A percentile compares a stretch with the other conserved stretches of the same genome.
Conservation (phyloP, 2,888 invertebrate species). For the Hydropsyche betteni region DNA sequence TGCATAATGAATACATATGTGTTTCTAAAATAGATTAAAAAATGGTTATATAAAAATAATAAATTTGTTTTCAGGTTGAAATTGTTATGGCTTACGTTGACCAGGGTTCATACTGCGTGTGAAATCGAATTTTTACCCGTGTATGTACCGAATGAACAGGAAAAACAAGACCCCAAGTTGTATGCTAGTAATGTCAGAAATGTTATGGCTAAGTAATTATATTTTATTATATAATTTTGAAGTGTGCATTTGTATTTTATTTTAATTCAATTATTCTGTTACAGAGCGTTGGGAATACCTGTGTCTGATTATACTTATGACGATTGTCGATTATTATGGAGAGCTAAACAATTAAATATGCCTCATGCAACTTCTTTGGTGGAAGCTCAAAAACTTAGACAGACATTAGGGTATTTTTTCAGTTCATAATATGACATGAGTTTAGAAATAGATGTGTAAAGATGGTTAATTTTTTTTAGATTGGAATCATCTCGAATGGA, state of each 20-base stretch:
- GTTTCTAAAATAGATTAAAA: not conserved
- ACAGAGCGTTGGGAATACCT: constrained; percentile 84
- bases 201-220: constrained; percentile 87
- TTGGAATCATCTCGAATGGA: constrained; percentile 68
- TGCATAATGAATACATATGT: not conserved
- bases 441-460: constrained; percentile 11
- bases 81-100: constrained; percentile 86
- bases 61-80: constrained; percentile 70
- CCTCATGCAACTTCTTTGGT: constrained; percentile 78
- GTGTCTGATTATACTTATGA: constrained; percentile 92
- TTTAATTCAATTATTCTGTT: constrained; percentile 53
- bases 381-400: constrained; percentile 81
- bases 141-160: constrained; percentile 86
- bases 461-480: constrained; percentile 55
- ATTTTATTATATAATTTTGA: constrained; percentile 6
- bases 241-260: not conserved
- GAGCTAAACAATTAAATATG: constrained; percentile 84
- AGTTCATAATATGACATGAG: constrained; percentile 34
- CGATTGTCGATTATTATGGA: constrained; percentile 85
- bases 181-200: constrained; percentile 90
- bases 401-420: constrained; percentile 74
- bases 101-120: constrained; percentile 86
- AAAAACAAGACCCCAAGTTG: constrained; percentile 85
- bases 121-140: constrained; percentile 94
- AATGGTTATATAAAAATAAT: not conserved